These are phyloP conservation scores for Drosophila multiciliata DNA, from an alignment of 2,888 invertebrate species.

Conservation along the genomic window DNA sequence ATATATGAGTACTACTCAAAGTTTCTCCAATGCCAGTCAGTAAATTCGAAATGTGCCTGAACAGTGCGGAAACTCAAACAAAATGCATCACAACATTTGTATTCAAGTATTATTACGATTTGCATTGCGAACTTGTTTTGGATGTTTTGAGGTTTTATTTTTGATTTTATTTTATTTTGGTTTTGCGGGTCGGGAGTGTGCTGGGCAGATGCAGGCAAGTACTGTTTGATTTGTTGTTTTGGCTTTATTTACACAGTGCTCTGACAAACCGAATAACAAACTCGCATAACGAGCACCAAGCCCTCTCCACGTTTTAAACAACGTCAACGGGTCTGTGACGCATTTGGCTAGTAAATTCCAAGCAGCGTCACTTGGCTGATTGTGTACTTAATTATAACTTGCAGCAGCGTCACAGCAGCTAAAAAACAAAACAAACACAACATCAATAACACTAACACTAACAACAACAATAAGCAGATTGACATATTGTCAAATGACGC, in stretches of 20 bases:
- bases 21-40: slow-evolving; percentile 45
- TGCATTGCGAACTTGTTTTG: slow-evolving; percentile 47
- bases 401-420: slow-evolving; percentile 42
- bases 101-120: slow-evolving; percentile 28
- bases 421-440: slow-evolving; percentile 13
- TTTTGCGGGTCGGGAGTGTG: not conserved
- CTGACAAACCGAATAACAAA: slow-evolving; percentile 28
- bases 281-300: slow-evolving; percentile 8
- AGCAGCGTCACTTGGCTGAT: slow-evolving; percentile 57
- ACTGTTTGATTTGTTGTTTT: slow-evolving; percentile 32
- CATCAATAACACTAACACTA: slow-evolving; percentile 4
- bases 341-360: slow-evolving; percentile 58
- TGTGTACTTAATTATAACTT: slow-evolving; percentile 51
- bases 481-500: not conserved
- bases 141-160: slow-evolving; percentile 7
- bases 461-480: not conserved
- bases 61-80: slow-evolving; percentile 47
- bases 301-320: slow-evolving; percentile 10
- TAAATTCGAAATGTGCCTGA: slow-evolving; percentile 18
- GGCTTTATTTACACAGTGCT: slow-evolving; percentile 39
- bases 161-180: slow-evolving; percentile 1
- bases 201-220: not conserved
- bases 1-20: slow-evolving; percentile 15
- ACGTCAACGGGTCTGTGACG: slow-evolving; percentile 61
- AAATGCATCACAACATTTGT: slow-evolving; percentile 46